Evolutionary conservation across 2,797 vertebrate species (phyloP), one percentile per base, ranked within the genome.

Genomic region (Darevskia mixta): DNA sequence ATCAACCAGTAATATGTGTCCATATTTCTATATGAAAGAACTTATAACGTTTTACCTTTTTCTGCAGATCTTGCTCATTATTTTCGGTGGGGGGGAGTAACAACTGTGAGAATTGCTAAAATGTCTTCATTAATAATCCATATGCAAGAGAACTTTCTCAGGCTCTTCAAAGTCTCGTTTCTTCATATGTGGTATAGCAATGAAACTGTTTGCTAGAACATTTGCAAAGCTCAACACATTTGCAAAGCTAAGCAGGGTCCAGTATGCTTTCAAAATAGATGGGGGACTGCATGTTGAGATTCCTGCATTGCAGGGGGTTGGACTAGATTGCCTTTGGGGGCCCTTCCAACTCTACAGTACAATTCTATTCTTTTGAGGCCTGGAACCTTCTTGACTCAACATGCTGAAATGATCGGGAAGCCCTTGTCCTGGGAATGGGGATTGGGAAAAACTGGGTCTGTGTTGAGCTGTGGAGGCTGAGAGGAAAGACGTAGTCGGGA

Each of bases 381-480:
- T 10, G 43, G 25, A 49, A 8, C 77, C 17, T 15, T 73, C 0
- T 0, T 1, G 25, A 43, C 55, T 61, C 58, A 1, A n/a, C 55
- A 29, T 80, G 5, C 17, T 9, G 15, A 41, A 85, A 23, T 1
- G 4, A 80, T 86, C 23, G 41, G 32, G 18, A 41, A 27, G 43
- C 71, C 18, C n/a, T 49, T 71, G 25, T 41, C 25, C 25, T 61
- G 55, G 64, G 61, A 55, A 29, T 66, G 27, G 18, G 25, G 45
- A 69, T 4, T 43, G 20, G n/a, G 25, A 11, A 83, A 64, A 41
- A 32, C 23, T 41, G 3, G 8, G 4, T 64, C 29, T 75, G 69
- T 75, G 13, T 43, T 66, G 71, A 82, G 38, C 9, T 35, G 25
- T 38, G 58, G 9, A 76, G n/a, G 35, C 67, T 41, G 49, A 80